Conservation (phyloP, 2,888 invertebrate genomes). For the Notodonta dromedarius region DNA sequence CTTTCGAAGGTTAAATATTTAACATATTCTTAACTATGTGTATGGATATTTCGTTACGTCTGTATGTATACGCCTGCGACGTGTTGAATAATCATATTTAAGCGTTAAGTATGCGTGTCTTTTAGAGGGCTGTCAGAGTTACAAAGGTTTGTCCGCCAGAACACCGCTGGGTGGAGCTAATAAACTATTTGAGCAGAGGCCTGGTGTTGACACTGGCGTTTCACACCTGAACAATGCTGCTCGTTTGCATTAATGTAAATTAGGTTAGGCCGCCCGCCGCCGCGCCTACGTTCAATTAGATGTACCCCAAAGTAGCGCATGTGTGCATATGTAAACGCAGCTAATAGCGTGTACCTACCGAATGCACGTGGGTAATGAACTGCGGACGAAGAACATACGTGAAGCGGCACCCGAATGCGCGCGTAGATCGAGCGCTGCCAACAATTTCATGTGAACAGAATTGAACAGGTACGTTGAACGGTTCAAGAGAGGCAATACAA, state of each 20-base stretch:
- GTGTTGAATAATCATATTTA: conserved; percentile 71
- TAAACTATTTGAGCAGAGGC: conserved; percentile 82
- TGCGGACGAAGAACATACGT: conserved; percentile 18
- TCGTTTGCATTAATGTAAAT: conserved; percentile 85
- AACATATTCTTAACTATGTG: conserved; percentile 16
- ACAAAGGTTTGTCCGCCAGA: conserved; percentile 78
- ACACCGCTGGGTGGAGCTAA: conserved; percentile 82
- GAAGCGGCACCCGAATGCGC: background rate
- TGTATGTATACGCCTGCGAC: conserved; percentile 57
- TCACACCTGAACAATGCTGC: conserved; percentile 84
- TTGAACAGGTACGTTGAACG: background rate
- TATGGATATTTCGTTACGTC: conserved; percentile 38
- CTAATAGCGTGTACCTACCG: conserved; percentile 49
- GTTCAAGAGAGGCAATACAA: background rate
- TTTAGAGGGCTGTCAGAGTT: conserved; percentile 74
- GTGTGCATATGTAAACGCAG: conserved; percentile 70
- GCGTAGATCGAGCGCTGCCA: background rate
- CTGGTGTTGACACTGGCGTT: conserved; percentile 83
- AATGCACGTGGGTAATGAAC: conserved; percentile 35
- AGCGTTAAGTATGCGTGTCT: conserved; percentile 77
- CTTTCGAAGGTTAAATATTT: conserved; percentile 35
- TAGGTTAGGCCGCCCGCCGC: conserved; percentile 76
- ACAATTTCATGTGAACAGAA: background rate
- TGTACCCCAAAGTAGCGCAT: conserved; percentile 75
- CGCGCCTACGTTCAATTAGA: conserved; percentile 83